Evolutionary conservation across 2,113 vertebrate genomes (phyloP).

Genomic region (Vulpes lagopus): DNA sequence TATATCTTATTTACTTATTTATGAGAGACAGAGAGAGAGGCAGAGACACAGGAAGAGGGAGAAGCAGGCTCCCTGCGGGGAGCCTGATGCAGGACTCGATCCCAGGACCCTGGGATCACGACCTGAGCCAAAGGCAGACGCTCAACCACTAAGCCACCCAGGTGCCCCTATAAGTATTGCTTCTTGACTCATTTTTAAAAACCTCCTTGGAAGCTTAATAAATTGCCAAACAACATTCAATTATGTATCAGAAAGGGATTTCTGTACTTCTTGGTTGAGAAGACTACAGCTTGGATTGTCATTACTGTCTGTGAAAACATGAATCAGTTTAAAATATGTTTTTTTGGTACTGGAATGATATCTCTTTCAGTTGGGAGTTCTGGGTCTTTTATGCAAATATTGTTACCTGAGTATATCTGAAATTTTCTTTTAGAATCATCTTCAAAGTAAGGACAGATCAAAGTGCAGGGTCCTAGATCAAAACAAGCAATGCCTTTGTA

Average conservation of each 20-base stretch:
- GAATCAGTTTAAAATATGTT: constrained; percentile 67
- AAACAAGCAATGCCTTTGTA: constrained; percentile 77
- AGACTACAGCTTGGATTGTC: neutral
- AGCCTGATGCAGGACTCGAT: too few species aligned
- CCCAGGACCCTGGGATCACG: too few species aligned
- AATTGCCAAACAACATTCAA: constrained; percentile 58
- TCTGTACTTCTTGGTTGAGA: neutral
- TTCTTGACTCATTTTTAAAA: constrained; percentile 53
- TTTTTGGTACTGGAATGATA: constrained; percentile 43
- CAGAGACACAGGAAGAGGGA: too few species aligned
- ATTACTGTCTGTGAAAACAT: constrained; percentile 62
- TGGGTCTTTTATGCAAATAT: constrained; percentile 80
- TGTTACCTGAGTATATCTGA: constrained; percentile 70
- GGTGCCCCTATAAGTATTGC: neutral
- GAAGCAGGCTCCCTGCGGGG: too few species aligned
- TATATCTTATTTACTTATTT: too few species aligned
- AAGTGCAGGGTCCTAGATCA: constrained; percentile 81
- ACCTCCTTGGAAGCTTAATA: constrained; percentile 52
- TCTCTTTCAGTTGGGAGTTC: constrained; percentile 64
- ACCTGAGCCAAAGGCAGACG: too few species aligned
- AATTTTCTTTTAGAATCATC: constrained; percentile 79
- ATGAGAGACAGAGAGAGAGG: too few species aligned
- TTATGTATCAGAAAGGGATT: constrained; percentile 27
- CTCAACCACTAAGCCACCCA: too few species aligned
- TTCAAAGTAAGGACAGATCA: constrained; percentile 85